Percentiles rank a stretch among this genome's conserved stretches.
phyloP scores from a whole-genome alignment of 2,888 invertebrate species.

The Metallyticus violacea region DNA sequence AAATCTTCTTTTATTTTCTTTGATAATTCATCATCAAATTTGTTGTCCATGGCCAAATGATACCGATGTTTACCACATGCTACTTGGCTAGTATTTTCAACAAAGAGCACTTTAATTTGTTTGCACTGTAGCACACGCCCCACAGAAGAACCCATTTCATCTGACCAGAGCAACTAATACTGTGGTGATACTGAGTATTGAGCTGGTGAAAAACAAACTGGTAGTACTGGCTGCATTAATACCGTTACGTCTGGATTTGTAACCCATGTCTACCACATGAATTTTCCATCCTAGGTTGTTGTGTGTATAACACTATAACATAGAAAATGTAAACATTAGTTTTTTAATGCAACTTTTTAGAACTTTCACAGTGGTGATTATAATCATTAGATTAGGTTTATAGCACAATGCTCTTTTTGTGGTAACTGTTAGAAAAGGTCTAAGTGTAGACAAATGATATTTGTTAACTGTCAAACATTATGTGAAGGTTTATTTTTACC shows the following conservation, averaged over 20 bases:
- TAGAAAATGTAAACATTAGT: slow-evolving; percentile 38
- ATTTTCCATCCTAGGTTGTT: slow-evolving; percentile 92
- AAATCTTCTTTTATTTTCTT: no score
- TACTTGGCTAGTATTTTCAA: background rate
- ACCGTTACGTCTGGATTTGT: slow-evolving; percentile 16
- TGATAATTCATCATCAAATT: background rate
- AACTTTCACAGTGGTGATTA: no score
- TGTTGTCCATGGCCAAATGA: background rate
- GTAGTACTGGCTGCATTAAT: background rate
- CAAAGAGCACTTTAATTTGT: slow-evolving; percentile 12
- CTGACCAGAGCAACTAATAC: background rate
- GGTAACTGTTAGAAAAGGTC: no score
- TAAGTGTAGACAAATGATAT: no score
- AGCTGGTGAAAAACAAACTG: background rate
- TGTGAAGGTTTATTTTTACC: no score
- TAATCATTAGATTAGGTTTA: no score
- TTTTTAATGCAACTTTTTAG: no score
- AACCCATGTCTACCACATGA: slow-evolving; percentile 66
- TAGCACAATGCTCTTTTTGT: no score
- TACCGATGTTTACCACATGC: background rate
- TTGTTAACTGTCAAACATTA: no score
- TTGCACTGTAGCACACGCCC: background rate
- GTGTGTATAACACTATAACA: slow-evolving; percentile 82
- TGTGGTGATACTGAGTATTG: background rate
- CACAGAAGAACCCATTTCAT: slow-evolving; percentile 2